Evolutionary conservation across 2,888 invertebrate species (phyloP).

Genomic region (Ormyrus rosae): DNA sequence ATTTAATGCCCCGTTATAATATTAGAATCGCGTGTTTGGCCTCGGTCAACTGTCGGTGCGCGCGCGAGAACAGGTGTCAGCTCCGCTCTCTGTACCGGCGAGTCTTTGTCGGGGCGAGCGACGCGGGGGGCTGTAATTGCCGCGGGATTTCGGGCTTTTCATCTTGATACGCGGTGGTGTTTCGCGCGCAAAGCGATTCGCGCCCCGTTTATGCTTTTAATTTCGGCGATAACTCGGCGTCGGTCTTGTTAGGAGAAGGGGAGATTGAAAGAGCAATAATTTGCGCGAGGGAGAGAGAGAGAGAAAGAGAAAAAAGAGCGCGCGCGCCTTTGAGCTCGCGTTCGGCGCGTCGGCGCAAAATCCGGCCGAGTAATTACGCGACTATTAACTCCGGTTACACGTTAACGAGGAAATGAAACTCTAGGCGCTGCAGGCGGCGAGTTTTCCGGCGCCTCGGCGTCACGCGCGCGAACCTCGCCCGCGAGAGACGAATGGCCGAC

Average conservation of each 20-base stretch:
- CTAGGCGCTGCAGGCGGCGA: not conserved
- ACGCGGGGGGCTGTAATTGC: no score
- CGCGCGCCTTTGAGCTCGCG: not conserved
- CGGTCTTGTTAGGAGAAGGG: no score
- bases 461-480: not conserved
- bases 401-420: constrained; percentile 41
- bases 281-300: no score
- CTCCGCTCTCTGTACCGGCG: not conserved
- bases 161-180: no score
- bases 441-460: constrained; percentile 23
- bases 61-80: constrained; percentile 38
- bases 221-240: no score
- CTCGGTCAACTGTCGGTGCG: constrained; percentile 11
- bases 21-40: constrained; percentile 43
- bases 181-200: no score
- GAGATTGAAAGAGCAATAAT: no score
- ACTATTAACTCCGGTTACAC: constrained; percentile 35
- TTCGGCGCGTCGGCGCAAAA: not conserved
- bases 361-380: constrained; percentile 20
- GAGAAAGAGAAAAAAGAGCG: not conserved
- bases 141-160: no score
- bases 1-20: constrained; percentile 40
- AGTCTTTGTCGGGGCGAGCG: no score
- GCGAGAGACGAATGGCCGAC: constrained; percentile 57
- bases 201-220: no score